Evolutionary conservation across 2,797 vertebrate species (phyloP).

Genomic region (Pitangus sulphuratus): DNA sequence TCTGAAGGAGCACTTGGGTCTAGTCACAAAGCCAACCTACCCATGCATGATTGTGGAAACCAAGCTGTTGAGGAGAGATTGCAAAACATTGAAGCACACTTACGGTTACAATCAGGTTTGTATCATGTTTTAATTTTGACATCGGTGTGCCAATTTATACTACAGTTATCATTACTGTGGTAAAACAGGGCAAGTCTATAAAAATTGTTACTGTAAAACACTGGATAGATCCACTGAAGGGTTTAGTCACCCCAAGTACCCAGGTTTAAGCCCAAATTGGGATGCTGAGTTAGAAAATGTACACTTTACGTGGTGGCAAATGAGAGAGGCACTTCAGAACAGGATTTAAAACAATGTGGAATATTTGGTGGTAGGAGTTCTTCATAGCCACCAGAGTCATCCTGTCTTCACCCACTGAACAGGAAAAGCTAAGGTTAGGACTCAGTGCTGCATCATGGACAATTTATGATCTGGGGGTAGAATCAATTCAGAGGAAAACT

Average conservation of each 20-base stretch:
- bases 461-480: neutral
- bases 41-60: constrained; percentile 86
- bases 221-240: neutral
- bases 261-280: neutral
- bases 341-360: neutral
- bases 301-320: neutral
- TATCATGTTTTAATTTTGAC: neutral
- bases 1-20: constrained; percentile 76
- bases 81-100: constrained; percentile 92
- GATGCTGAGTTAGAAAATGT: neutral
- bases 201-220: neutral
- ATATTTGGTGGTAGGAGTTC: neutral
- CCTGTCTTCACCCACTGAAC: neutral
- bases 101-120: constrained; percentile 88
- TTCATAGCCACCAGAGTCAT: neutral
- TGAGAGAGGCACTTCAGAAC: neutral
- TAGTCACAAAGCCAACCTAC: constrained; percentile 73
- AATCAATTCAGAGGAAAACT: neutral
- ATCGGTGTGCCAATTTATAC: neutral
- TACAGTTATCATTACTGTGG: neutral
- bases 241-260: neutral
- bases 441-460: neutral
- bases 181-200: neutral
- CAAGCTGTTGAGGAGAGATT: constrained; percentile 91
- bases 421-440: neutral